phyloP scores from a whole-genome alignment of 2,113 vertebrate species.

The Saguinus midas region DNA sequence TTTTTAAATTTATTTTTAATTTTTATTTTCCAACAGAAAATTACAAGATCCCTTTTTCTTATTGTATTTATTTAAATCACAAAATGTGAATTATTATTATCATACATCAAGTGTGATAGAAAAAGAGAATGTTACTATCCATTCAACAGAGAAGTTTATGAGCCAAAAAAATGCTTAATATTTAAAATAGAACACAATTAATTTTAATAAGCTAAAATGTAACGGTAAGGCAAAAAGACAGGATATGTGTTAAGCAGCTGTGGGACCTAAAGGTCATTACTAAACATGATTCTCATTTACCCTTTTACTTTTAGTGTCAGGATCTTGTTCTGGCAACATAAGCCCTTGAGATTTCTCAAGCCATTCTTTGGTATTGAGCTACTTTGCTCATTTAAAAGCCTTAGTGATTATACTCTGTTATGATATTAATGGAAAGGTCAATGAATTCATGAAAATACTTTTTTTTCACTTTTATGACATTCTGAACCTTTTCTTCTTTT shows the following conservation, averaged over 20 bases:
- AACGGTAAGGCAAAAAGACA: slow-evolving; percentile 73
- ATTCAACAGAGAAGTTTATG: slow-evolving; percentile 9
- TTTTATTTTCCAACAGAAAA: background rate
- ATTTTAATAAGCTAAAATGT: slow-evolving; percentile 75
- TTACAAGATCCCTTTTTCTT: background rate
- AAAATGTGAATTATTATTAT: background rate
- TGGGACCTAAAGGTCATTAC: slow-evolving; percentile 82
- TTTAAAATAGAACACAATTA: slow-evolving; percentile 67
- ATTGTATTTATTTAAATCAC: background rate
- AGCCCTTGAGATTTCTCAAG: slow-evolving; percentile 72
- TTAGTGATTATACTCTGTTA: slow-evolving; percentile 81
- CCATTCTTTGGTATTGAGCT: slow-evolving; percentile 67
- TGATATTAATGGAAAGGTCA: slow-evolving; percentile 85
- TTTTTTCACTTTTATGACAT: slow-evolving; percentile 74
- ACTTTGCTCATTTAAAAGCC: slow-evolving; percentile 83
- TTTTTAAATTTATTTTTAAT: background rate
- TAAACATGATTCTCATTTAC: slow-evolving; percentile 82
- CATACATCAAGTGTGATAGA: background rate
- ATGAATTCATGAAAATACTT: slow-evolving; percentile 85
- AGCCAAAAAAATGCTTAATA: slow-evolving; percentile 51
- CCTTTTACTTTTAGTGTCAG: slow-evolving; percentile 80
- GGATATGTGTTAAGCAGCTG: slow-evolving; percentile 75
- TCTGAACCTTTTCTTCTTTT: slow-evolving; percentile 65
- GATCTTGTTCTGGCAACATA: slow-evolving; percentile 77
- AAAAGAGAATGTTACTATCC: slow-evolving; percentile 16